Percentiles rank a stretch among this genome's conserved stretches.
These are phyloP conservation scores for Flexamia atlantica DNA, from an alignment of 2,888 invertebrate species.

Conservation along the genomic window DNA sequence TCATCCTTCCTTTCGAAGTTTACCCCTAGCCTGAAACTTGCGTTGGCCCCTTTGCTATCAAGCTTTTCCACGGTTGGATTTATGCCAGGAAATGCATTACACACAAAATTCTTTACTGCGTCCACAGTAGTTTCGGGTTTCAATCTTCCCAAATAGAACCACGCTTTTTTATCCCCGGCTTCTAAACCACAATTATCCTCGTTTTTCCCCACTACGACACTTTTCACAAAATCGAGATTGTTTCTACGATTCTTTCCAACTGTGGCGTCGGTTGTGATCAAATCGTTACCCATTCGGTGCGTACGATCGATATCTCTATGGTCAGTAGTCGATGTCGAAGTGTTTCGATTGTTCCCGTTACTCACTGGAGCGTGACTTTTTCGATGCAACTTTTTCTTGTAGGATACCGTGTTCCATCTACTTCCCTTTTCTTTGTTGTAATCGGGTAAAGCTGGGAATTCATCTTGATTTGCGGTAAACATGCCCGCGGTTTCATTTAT, in stretches of 20 bases:
- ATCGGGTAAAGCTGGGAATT: no score
- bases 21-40: constrained; percentile 39
- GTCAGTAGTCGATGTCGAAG: neutral
- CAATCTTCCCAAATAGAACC: constrained; percentile 34
- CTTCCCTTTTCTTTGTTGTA: no score
- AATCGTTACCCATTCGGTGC: neutral
- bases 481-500: no score
- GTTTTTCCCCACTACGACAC: constrained; percentile 14
- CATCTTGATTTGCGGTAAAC: no score
- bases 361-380: neutral
- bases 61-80: constrained; percentile 19
- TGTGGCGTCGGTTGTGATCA: neutral
- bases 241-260: neutral
- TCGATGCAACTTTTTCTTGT: neutral
- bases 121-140: constrained; percentile 13
- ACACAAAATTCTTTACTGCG: neutral
- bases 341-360: neutral
- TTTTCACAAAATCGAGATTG: neutral
- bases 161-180: no score
- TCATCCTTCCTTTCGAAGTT: constrained; percentile 25
- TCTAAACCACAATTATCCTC: neutral
- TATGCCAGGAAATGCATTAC: neutral
- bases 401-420: neutral
- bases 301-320: neutral
- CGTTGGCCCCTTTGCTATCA: constrained; percentile 10